A percentile compares a stretch with the other conserved stretches of the same genome.
These are phyloP conservation scores for Drosophila nigrodunni DNA, from an alignment of 1,140 invertebrate species.

Conservation along the genomic window DNA sequence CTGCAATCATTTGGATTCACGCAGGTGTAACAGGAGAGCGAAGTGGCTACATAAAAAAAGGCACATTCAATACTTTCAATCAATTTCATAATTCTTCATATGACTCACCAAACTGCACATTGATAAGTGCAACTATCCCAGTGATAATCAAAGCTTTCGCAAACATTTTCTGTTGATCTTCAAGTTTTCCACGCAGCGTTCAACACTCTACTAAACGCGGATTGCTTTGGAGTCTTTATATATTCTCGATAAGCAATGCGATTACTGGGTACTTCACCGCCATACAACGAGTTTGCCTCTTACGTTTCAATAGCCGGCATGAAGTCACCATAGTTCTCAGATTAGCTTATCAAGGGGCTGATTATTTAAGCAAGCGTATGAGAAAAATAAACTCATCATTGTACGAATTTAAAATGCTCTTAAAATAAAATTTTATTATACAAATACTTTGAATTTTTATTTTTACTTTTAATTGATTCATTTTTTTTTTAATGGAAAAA, in stretches of 20 bases:
- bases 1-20: constrained; percentile 52
- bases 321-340: background rate
- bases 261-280: background rate
- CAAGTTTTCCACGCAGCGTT: background rate
- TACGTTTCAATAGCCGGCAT: background rate
- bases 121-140: constrained; percentile 47
- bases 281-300: background rate
- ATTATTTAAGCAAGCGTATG: background rate
- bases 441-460: background rate
- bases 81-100: background rate
- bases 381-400: background rate
- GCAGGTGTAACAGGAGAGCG: constrained; percentile 63
- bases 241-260: background rate
- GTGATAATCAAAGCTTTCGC: constrained; percentile 40
- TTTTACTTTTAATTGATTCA: background rate
- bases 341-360: constrained; percentile 6
- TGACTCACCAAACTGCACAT: constrained; percentile 58
- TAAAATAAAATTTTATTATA: background rate
- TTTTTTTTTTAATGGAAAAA: too few relatives aligned
- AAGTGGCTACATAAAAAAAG: constrained; percentile 27
- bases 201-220: background rate
- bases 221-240: background rate
- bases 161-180: constrained; percentile 34
- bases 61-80: background rate
- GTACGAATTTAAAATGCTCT: background rate